Conservation (phyloP, 53 echinoderm and acorn worm genomes). For the Antedon mediterranea region DNA sequence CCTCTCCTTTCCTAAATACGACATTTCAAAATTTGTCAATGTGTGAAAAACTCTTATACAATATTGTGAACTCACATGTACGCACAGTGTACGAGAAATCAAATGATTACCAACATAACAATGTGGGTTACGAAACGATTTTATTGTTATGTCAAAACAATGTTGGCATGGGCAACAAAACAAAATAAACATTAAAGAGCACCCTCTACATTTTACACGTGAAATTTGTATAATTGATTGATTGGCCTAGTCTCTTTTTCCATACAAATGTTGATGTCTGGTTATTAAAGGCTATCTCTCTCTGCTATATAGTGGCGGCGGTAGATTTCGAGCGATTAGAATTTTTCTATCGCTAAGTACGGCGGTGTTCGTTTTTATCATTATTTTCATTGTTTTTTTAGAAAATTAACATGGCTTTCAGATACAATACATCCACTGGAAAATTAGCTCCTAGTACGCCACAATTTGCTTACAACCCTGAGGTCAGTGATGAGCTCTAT, state of each 20-base stretch:
- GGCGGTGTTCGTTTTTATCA: not conserved
- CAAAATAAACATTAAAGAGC: not conserved
- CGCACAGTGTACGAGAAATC: not conserved
- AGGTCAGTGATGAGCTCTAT: slow-evolving; percentile 20
- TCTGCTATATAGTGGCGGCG: not conserved
- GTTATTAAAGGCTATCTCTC: not conserved
- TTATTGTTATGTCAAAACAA: not conserved
- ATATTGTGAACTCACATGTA: not conserved
- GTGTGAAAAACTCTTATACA: not conserved
- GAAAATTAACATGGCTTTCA: slow-evolving; percentile 65
- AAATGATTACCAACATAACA: not conserved
- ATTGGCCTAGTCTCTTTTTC: not conserved
- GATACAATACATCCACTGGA: slow-evolving; percentile 33
- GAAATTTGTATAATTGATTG: not conserved
- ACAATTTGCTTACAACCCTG: slow-evolving; percentile 44
- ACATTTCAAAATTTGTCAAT: not conserved
- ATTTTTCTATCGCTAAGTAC: not conserved
- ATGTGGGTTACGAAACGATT: not conserved
- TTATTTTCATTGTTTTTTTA: not conserved
- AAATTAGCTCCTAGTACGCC: slow-evolving; percentile 27
- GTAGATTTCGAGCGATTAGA: not conserved
- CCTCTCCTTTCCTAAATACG: slow-evolving; percentile 30
- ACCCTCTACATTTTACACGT: not conserved
- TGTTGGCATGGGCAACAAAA: slow-evolving; percentile 10
- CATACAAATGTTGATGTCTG: not conserved